A percentile compares a stretch with the other conserved stretches of the same genome.
Evolutionary conservation across 2,113 vertebrate genomes (phyloP).

Genomic region (Anser cygnoides): DNA sequence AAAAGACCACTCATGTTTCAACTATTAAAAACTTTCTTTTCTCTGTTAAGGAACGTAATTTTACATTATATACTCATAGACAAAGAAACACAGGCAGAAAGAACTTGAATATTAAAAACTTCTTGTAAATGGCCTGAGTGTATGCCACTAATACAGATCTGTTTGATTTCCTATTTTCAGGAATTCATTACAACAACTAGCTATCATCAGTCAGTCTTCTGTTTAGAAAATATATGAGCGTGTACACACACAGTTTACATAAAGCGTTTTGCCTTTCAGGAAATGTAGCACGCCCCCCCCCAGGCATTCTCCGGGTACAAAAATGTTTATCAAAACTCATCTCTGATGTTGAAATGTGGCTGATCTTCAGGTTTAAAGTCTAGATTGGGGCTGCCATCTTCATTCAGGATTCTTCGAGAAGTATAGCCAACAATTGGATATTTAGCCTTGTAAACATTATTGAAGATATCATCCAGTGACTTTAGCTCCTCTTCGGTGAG

Average conservation of each 20-base stretch:
- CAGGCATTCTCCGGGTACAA: neutral
- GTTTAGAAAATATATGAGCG: neutral
- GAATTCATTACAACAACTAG: neutral
- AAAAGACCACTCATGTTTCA: neutral
- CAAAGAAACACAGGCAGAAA: neutral
- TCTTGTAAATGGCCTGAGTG: neutral
- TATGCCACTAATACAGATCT: neutral
- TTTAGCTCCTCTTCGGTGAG: slow-evolving; percentile 86
- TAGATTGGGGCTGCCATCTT: slow-evolving; percentile 90
- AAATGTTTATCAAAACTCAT: slow-evolving; percentile 85
- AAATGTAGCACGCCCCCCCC: neutral
- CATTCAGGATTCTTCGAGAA: slow-evolving; percentile 84
- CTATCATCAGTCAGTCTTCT: neutral
- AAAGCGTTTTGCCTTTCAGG: neutral
- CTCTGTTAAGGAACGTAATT: neutral
- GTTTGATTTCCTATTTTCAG: neutral
- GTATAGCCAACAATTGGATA: slow-evolving; percentile 97
- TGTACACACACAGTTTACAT: neutral
- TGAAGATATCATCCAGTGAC: slow-evolving; percentile 88
- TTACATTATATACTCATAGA: neutral
- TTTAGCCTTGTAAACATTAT: slow-evolving; percentile 92
- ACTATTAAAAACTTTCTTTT: neutral
- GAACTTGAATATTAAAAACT: neutral
- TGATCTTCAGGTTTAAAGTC: slow-evolving; percentile 94
- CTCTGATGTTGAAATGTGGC: slow-evolving; percentile 88